These are phyloP conservation scores for Tetramorium parvispinum DNA, from an alignment of 1,140 invertebrate genomes.

Conservation along the genomic window DNA sequence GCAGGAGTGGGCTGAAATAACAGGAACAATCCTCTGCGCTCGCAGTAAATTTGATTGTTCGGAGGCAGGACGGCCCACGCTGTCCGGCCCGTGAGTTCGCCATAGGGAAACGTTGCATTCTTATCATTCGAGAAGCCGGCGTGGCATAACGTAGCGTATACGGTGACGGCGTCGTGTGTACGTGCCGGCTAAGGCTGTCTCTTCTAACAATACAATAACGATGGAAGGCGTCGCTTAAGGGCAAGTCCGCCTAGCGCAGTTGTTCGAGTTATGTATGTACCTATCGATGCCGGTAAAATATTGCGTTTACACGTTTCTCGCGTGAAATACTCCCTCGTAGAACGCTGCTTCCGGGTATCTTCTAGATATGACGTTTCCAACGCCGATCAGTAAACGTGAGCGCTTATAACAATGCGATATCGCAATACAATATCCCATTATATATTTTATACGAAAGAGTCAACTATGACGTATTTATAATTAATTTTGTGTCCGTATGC, in stretches of 20 bases:
- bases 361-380: background rate
- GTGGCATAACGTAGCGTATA: slow-evolving; percentile 2
- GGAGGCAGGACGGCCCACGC: slow-evolving; percentile 62
- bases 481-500: background rate
- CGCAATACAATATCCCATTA: no score
- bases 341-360: slow-evolving; percentile 40
- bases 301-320: slow-evolving; percentile 8
- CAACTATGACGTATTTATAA: background rate
- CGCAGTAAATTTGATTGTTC: slow-evolving; percentile 74
- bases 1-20: slow-evolving; percentile 41
- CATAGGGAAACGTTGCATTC: slow-evolving; percentile 64
- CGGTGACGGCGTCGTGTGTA: slow-evolving; percentile 30
- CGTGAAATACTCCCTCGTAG: slow-evolving; percentile 5
- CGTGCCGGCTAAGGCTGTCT: slow-evolving; percentile 26
- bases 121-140: slow-evolving; percentile 65
- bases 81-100: slow-evolving; percentile 53
- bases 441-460: no score
- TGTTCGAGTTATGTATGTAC: slow-evolving; percentile 4
- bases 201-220: slow-evolving; percentile 60
- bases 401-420: background rate
- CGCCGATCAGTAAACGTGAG: background rate
- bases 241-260: slow-evolving; percentile 36
- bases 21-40: slow-evolving; percentile 36
- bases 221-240: slow-evolving; percentile 52
- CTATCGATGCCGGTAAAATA: slow-evolving; percentile 40